phyloP scores from a whole-genome alignment of 2,888 invertebrate species.

The Carcina quercana region DNA sequence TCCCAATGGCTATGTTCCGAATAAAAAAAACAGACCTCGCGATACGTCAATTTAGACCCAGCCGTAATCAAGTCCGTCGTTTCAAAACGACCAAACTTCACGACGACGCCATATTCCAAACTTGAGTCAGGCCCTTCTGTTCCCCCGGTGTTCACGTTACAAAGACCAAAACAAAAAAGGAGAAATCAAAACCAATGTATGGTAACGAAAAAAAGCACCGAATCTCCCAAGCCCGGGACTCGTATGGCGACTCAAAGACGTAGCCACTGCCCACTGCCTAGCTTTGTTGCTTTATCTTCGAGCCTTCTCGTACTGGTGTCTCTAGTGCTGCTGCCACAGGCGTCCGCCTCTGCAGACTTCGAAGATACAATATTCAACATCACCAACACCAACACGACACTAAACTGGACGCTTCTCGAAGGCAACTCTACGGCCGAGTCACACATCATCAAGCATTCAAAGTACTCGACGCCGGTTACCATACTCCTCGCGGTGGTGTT shows the following conservation, averaged over 20 bases:
- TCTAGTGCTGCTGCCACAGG: conserved; percentile 44
- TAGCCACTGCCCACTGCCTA: conserved; percentile 66
- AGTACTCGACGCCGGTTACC: conserved; percentile 63
- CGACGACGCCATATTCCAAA: conserved; percentile 58
- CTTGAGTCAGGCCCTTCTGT: conserved; percentile 42
- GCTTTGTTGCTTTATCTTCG: conserved; percentile 73
- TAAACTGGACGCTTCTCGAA: conserved; percentile 51
- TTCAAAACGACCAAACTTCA: conserved; percentile 49
- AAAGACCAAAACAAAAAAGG: conserved; percentile 8
- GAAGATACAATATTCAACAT: conserved; percentile 40
- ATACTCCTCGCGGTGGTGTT: conserved; percentile 83
- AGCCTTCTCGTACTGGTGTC: conserved; percentile 63
- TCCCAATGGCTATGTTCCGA: conserved; percentile 54
- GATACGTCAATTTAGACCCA: conserved; percentile 61
- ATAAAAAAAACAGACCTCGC: conserved; percentile 50
- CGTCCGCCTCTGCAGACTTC: conserved; percentile 42
- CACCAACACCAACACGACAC: conserved; percentile 41
- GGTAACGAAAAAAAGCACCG: conserved; percentile 51
- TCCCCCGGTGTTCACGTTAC: too few relatives aligned
- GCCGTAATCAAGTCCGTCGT: conserved; percentile 50
- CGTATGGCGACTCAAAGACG: conserved; percentile 70
- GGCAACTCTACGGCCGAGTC: conserved; percentile 37
- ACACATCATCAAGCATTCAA: conserved; percentile 52
- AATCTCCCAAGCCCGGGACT: conserved; percentile 60
- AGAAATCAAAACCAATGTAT: conserved; percentile 59